These are phyloP conservation scores for Chymomyza fuscimana DNA, from an alignment of 2,888 invertebrate genomes.

Conservation along the genomic window DNA sequence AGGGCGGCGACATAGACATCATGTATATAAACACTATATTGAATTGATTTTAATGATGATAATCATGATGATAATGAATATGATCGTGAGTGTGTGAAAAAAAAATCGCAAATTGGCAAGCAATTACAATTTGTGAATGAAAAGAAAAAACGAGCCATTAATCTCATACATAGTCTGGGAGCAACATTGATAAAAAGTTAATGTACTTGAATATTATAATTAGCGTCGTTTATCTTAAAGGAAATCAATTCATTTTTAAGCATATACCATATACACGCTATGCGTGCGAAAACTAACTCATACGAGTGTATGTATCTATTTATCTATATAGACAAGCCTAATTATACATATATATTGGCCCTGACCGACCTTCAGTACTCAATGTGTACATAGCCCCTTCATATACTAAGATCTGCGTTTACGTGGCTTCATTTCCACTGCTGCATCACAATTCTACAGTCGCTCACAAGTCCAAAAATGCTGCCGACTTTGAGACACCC, in stretches of 20 bases:
- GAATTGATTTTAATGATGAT: slow-evolving; percentile 59
- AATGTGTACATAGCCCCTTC: too few relatives aligned
- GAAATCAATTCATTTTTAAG: slow-evolving; percentile 1
- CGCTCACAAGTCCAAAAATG: too few relatives aligned
- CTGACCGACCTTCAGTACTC: too few relatives aligned
- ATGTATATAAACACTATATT: slow-evolving; percentile 15
- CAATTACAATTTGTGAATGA: slow-evolving; percentile 28
- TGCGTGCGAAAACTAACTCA: not conserved
- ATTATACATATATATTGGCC: not conserved
- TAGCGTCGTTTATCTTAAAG: slow-evolving; percentile 15
- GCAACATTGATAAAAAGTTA: not conserved
- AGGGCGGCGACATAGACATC: slow-evolving; percentile 2
- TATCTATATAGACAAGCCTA: slow-evolving; percentile 1
- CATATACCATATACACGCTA: not conserved
- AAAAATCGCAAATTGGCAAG: slow-evolving; percentile 40
- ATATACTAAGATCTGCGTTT: too few relatives aligned
- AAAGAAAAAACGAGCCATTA: slow-evolving; percentile 18
- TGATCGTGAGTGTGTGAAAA: not conserved
- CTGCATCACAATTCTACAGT: too few relatives aligned
- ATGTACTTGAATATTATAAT: slow-evolving; percentile 37
- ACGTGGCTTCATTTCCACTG: too few relatives aligned
- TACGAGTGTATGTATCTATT: not conserved
- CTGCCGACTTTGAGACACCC: too few relatives aligned
- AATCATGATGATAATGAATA: slow-evolving; percentile 32
- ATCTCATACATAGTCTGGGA: slow-evolving; percentile 5